Evolutionary conservation across 2,113 vertebrate species (phyloP), one percentile per base, ranked within the genome.

Genomic region (Isichthys henryi): DNA sequence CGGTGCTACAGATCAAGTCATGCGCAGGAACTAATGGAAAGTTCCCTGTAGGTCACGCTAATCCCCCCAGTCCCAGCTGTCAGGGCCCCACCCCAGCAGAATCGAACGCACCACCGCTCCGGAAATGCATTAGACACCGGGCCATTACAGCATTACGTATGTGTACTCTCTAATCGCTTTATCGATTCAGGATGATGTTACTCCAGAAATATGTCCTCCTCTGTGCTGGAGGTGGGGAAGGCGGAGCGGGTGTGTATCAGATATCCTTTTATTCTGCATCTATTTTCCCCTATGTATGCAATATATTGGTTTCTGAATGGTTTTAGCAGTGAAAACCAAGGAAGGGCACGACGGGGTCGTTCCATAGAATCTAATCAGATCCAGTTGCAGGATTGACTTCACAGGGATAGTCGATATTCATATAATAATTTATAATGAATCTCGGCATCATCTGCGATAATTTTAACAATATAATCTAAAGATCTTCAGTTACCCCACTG

Each of bases 51-150:
- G 91, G 62, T 23, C 62, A 90, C 90, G n/a, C 84, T 93, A 93
- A 93, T 91, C 92, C 93, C 93, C 92, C 92, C 92, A 91, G 92
- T 91, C 91, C 90, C 91, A 91, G 91, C 90, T 91, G 92, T 92
- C 93, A 88, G 93, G 93, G 92, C 83, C 91, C 91, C 91, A 92
- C 90, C 1, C 92, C 80, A 45, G 89, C 66, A 74, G 89, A 90
- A 94, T 93, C 94, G 92, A 91, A 92, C 93, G 93, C 92, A 82
- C 92, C 88, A 88, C 80, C 90, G 86, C 91, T 92, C 50, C 91
- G 89, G 91, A 94, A 94, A 92, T 89, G 90, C 94, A 94, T 94
- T 94, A 95, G 93, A 91, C 92, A 46, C 91, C 92, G 89, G 90
- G 89, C 93, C 92, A 93, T 89, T 58, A 48, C n/a, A 86, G 53